Base-by-base conservation (phyloP, 2,888 invertebrate genomes). In the Dicyrtomina minuta region DNA sequence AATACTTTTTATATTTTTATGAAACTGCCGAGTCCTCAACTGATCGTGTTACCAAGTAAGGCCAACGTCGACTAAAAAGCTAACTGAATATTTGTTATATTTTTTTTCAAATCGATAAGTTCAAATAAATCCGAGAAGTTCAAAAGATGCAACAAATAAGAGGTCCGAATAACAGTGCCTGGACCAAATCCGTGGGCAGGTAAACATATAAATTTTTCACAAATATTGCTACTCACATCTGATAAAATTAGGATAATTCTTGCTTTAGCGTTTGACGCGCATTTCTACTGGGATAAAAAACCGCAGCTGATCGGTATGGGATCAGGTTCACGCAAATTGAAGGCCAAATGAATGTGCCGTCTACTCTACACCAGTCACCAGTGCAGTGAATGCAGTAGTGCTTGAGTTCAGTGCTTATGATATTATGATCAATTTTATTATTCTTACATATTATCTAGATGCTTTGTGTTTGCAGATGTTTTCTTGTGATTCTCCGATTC, bases 271-370 rank as follows among this genome's bases (percentile, higher is more conserved):
- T 13, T 27, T 12, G 4, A 27, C 27, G 20, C 41, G n/a, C n/a
- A n/a, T n/a, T n/a, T n/a, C n/a, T 94, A 90, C 81, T 83, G 93
- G 58, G 93, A 94, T 81, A 88, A 90, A 0, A 91, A 91, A 81
- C 86, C 90, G 13, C 94, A 94, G 81, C 89, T 87, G 80, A 44
- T 78, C 15, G 66, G 66, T 66, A 44, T 26, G 66, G 33, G 20
- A 15, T 20, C n/a, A 8, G 8, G 8, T 24, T n/a, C n/a, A n/a
- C n/a, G n/a, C n/a, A n/a, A n/a, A n/a, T n/a, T 53, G 10, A 53
- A 13, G 20, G 10, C 10, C 17, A 13, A 13, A 12, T 13, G 17
- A 15, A 17, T 53, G 17, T 17, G 13, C 20, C 10, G 17, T 13
- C 12, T 13, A n/a, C n/a, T n/a, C n/a, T n/a, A 53, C 13, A 53